A percentile compares a stretch with the other conserved stretches of the same genome.
phyloP scores from a whole-genome alignment of 92 coral and sea anemone species.

The Parazoanthus darwini region DNA sequence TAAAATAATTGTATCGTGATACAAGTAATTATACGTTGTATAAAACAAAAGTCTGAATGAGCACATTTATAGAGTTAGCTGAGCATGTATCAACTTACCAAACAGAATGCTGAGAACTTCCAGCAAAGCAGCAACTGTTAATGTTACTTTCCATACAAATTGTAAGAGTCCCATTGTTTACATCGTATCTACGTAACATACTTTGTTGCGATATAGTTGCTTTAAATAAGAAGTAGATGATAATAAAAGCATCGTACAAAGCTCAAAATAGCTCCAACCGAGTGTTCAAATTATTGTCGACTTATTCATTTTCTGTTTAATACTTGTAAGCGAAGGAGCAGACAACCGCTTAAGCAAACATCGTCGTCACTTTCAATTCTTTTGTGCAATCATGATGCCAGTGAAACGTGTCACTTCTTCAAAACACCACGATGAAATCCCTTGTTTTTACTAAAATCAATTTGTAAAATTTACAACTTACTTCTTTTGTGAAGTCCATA shows the following conservation, averaged over 20 bases:
- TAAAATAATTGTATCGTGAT: background rate
- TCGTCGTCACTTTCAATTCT: background rate
- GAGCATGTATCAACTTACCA: constrained; percentile 8
- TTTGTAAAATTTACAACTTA: no score
- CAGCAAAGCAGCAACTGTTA: constrained; percentile 1
- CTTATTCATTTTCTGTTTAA: background rate
- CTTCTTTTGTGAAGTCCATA: no score
- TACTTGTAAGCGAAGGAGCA: background rate
- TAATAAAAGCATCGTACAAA: background rate
- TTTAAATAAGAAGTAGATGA: background rate
- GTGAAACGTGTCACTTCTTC: background rate
- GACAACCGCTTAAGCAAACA: background rate
- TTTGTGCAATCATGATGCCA: background rate
- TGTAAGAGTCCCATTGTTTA: background rate
- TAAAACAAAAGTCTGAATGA: background rate
- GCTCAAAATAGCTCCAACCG: background rate
- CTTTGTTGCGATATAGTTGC: background rate
- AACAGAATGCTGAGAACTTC: background rate
- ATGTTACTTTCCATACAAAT: background rate
- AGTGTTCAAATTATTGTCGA: background rate
- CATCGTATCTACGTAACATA: background rate
- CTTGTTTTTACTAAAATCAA: no score
- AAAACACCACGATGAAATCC: background rate
- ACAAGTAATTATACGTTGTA: background rate
- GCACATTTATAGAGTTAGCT: background rate